Evolutionary conservation across 2,113 vertebrate species (phyloP).

Genomic region (Dromas ardeola): DNA sequence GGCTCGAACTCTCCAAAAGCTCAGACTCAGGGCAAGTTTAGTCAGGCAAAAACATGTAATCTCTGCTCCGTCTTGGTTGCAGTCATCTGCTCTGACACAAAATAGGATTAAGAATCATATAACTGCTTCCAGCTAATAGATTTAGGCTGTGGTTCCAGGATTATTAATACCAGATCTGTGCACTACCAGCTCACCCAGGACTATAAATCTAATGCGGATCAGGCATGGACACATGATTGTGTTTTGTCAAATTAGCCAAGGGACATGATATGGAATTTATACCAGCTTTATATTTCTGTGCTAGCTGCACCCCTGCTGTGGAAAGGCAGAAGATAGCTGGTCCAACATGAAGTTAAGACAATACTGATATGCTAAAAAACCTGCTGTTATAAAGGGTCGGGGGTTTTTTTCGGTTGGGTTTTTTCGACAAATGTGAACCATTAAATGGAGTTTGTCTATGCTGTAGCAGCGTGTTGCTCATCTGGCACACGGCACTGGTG

Average conservation of each 20-base stretch:
- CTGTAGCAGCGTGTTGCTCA: neutral
- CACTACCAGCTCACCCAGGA: slow-evolving; percentile 51
- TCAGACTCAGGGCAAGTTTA: neutral
- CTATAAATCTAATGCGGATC: slow-evolving; percentile 63
- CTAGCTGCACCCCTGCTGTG: slow-evolving; percentile 49
- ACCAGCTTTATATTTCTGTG: slow-evolving; percentile 55
- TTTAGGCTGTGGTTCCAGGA: slow-evolving; percentile 56
- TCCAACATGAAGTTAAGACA: neutral
- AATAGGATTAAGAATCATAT: slow-evolving; percentile 62
- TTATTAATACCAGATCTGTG: slow-evolving; percentile 66
- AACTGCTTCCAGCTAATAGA: slow-evolving; percentile 63
- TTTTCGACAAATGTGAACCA: slow-evolving; percentile 7
- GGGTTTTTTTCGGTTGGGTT: neutral
- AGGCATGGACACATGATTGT: slow-evolving; percentile 69
- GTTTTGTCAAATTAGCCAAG: slow-evolving; percentile 67
- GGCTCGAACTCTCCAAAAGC: neutral
- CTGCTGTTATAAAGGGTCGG: neutral
- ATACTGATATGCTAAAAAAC: neutral
- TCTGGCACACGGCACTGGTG: neutral
- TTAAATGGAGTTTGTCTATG: neutral
- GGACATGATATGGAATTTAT: slow-evolving; percentile 64
- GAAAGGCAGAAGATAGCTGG: slow-evolving; percentile 36
- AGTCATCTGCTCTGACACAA: slow-evolving; percentile 56
- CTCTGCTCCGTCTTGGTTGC: slow-evolving; percentile 11
- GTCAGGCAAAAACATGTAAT: neutral